These are phyloP conservation scores for Temnothorax ravouxi DNA, from an alignment of 2,888 invertebrate genomes.

Conservation along the genomic window DNA sequence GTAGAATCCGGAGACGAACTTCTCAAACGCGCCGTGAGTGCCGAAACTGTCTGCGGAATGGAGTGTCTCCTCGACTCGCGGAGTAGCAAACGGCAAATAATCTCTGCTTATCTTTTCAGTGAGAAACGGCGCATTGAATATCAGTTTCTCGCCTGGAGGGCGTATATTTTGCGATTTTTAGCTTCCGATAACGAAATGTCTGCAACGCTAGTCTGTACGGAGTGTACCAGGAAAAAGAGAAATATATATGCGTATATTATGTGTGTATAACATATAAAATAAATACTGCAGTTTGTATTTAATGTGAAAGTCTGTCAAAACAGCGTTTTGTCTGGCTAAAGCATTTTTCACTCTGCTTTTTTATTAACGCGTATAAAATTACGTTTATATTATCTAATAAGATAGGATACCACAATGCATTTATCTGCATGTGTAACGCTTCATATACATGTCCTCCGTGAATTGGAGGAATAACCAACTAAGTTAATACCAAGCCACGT, in stretches of 20 bases:
- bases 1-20: slow-evolving; percentile 61
- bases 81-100: slow-evolving; percentile 48
- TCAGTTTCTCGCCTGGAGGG: slow-evolving; percentile 21
- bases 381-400: background rate
- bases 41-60: slow-evolving; percentile 41
- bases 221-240: background rate
- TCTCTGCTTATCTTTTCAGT: slow-evolving; percentile 43
- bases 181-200: slow-evolving; percentile 1
- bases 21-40: slow-evolving; percentile 59
- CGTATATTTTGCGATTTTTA: slow-evolving; percentile 11
- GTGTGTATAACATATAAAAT: background rate
- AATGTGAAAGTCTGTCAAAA: background rate
- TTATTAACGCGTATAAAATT: slow-evolving; percentile 11
- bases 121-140: slow-evolving; percentile 26
- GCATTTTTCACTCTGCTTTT: background rate
- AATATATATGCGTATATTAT: background rate
- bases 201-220: background rate
- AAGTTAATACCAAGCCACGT: slow-evolving; percentile 46
- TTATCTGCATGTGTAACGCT: background rate
- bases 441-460: background rate
- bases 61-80: slow-evolving; percentile 1
- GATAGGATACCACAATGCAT: background rate
- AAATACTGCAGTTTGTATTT: background rate
- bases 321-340: background rate
- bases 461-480: slow-evolving; percentile 31